Conservation (phyloP, 2,113 vertebrate species). For the Dasyprocta punctata region DNA sequence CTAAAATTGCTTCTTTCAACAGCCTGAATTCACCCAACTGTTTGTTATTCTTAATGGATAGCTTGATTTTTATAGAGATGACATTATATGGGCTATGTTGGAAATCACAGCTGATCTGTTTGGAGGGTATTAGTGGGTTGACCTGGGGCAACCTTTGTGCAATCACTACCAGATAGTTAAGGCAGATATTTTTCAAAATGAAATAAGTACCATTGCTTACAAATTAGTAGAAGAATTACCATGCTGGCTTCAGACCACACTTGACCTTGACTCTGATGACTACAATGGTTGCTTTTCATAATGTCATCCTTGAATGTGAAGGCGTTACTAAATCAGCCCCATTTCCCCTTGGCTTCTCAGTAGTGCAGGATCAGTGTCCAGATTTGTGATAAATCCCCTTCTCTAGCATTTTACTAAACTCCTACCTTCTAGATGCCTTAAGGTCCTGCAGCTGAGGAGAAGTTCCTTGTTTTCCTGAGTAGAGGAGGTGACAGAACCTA, state of each 20-base stretch:
- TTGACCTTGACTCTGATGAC: neutral
- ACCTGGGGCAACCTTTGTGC: neutral
- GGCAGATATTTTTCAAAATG: conserved; percentile 48
- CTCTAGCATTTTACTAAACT: neutral
- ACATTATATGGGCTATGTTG: neutral
- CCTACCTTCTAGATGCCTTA: neutral
- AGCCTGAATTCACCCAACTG: neutral
- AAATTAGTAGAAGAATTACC: neutral
- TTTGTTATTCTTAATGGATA: conserved; percentile 39
- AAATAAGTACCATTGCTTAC: conserved; percentile 21
- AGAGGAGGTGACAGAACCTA: neutral
- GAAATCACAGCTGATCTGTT: neutral
- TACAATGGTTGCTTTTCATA: neutral
- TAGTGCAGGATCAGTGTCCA: neutral
- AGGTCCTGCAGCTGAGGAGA: neutral
- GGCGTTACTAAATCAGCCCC: neutral
- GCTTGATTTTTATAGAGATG: conserved; percentile 22
- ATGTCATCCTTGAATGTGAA: neutral
- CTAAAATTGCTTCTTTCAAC: neutral
- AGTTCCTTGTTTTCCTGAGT: neutral
- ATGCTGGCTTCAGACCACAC: neutral
- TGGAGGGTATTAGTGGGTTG: neutral
- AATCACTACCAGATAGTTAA: conserved; percentile 18
- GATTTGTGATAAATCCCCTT: neutral
- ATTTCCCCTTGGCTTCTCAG: neutral